A percentile compares a stretch with the other conserved stretches of the same genome.
Conservation (phyloP, 2,113 vertebrate species). For the Callospermophilus lateralis region DNA sequence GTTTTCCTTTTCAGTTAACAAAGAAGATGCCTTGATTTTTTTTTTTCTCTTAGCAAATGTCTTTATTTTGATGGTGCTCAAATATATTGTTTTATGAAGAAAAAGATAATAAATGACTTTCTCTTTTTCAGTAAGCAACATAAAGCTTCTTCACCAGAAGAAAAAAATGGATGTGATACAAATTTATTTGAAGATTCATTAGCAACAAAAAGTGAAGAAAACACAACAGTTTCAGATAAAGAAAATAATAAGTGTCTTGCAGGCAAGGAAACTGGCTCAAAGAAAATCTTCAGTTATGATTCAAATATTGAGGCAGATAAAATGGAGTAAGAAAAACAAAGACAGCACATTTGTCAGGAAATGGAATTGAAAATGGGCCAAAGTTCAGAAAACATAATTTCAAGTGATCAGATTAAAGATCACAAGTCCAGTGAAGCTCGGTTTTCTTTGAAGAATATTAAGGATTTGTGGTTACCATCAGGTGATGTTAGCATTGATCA, state of each 20-base stretch:
- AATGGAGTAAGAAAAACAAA: constrained; percentile 74
- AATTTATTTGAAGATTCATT: constrained; percentile 71
- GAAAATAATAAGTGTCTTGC: constrained; percentile 66
- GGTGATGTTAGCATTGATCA: constrained; percentile 89
- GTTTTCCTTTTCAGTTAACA: constrained; percentile 2
- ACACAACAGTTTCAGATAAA: constrained; percentile 53
- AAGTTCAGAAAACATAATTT: constrained; percentile 18
- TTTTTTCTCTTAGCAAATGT: constrained; percentile 7
- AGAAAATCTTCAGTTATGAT: constrained; percentile 68
- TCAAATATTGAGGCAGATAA: constrained; percentile 74
- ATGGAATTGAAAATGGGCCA: constrained; percentile 65
- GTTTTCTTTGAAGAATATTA: constrained; percentile 69
- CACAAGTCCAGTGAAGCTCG: constrained; percentile 27
- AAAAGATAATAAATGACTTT: constrained; percentile 67
- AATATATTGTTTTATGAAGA: constrained; percentile 58
- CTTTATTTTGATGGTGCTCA: constrained; percentile 59
- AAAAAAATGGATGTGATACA: constrained; percentile 74
- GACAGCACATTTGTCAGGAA: constrained; percentile 32
- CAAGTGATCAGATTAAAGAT: constrained; percentile 66
- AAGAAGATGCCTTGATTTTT: background rate
- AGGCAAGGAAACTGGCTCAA: constrained; percentile 64
- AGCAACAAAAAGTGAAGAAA: constrained; percentile 74
- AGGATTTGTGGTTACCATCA: constrained; percentile 76
- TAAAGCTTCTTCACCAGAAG: constrained; percentile 78
- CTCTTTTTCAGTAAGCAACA: constrained; percentile 85